Conservation (phyloP, 2,888 invertebrate genomes). For the Amphipoea lucens region DNA sequence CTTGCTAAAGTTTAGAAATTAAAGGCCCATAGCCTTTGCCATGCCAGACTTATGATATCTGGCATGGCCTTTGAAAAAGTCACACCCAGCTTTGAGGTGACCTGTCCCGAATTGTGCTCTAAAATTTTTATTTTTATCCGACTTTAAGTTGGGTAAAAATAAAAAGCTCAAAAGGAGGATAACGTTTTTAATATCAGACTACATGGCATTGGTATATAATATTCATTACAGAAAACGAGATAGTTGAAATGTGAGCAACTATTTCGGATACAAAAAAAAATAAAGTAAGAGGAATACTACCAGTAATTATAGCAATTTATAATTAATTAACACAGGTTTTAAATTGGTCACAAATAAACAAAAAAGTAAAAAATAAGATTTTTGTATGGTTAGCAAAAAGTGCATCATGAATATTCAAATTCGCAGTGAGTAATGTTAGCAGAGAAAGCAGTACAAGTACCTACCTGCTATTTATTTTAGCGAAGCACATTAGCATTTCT, state of each 20-base stretch:
- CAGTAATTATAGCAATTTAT: not conserved
- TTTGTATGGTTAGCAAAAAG: constrained; percentile 15
- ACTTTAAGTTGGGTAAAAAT: too few relatives aligned
- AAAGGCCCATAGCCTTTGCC: too few relatives aligned
- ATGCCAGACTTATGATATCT: not conserved
- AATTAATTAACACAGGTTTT: constrained; percentile 2
- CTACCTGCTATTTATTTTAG: constrained; percentile 50
- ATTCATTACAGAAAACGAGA: too few relatives aligned
- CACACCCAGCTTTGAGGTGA: not conserved
- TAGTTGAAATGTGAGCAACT: too few relatives aligned
- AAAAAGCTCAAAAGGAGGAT: too few relatives aligned
- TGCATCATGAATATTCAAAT: constrained; percentile 47
- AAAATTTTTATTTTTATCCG: too few relatives aligned
- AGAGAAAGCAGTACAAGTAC: constrained; percentile 56
- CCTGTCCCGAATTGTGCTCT: too few relatives aligned
- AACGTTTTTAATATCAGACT: too few relatives aligned
- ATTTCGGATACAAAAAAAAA: not conserved
- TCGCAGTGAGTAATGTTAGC: constrained; percentile 29
- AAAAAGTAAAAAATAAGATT: not conserved
- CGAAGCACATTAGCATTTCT: constrained; percentile 56
- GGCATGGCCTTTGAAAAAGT: not conserved
- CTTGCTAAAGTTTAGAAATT: not conserved
- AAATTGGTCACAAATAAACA: not conserved
- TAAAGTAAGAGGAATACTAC: not conserved
- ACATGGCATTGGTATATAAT: too few relatives aligned